Conservation (phyloP, 2,113 vertebrate genomes). For the Thalassarche chlororhynchos region DNA sequence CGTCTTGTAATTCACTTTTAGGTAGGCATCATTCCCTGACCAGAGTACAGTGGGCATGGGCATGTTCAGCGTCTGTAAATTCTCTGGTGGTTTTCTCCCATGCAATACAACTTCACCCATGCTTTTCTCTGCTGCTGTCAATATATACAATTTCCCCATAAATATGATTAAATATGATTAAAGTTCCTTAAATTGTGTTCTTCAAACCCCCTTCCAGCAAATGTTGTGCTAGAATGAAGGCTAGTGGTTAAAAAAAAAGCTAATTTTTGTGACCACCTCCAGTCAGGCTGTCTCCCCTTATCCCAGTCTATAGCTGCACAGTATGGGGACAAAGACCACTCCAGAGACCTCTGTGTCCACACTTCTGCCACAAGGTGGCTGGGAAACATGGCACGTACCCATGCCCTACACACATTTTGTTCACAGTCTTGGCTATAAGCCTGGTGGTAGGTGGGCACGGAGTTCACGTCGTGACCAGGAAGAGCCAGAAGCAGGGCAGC, state of each 20-base stretch:
- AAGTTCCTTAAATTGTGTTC: not conserved
- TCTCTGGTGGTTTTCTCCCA: not conserved
- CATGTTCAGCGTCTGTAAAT: not conserved
- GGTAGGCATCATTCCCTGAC: not conserved
- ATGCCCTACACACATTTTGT: fast-evolving
- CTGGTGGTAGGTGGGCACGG: not conserved
- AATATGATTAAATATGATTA: not conserved
- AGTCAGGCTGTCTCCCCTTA: not conserved
- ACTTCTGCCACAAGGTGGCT: not conserved
- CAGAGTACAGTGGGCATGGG: not conserved
- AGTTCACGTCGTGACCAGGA: not conserved
- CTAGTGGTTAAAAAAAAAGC: not conserved
- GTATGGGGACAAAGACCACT: not conserved
- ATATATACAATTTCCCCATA: not conserved
- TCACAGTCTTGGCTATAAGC: not conserved
- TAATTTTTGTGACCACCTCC: not conserved
- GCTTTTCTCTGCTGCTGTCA: not conserved
- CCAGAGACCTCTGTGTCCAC: not conserved
- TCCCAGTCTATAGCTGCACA: not conserved
- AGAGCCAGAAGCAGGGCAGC: not conserved
- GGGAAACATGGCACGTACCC: not conserved
- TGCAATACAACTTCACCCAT: not conserved
- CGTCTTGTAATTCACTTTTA: not conserved
- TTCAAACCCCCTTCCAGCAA: not conserved
- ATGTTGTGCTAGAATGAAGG: not conserved